Evolutionary conservation across 92 coral and sea anemone species (phyloP).

Genomic region (Plumapathes pennacea): DNA sequence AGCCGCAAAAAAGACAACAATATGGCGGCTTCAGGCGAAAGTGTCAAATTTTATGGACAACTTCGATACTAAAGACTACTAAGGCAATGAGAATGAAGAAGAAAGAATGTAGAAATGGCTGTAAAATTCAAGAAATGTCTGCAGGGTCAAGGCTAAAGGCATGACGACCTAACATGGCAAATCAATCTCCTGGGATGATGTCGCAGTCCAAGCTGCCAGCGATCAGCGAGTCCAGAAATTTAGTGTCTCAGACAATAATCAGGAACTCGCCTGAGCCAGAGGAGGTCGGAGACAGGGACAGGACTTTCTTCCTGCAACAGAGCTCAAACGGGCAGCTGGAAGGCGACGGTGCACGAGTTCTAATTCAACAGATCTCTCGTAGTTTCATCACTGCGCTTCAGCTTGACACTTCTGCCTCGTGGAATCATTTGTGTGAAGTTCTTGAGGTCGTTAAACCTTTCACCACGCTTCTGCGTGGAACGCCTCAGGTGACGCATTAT

Average conservation of each 20-base stretch:
- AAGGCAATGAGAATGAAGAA: background rate
- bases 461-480: conserved; percentile 51
- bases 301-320: conserved; percentile 10
- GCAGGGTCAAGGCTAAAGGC: background rate
- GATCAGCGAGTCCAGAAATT: conserved; percentile 58
- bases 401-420: conserved; percentile 52
- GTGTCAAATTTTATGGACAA: too few relatives aligned
- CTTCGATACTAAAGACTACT: background rate
- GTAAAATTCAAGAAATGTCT: background rate
- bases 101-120: background rate
- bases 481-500: conserved; percentile 79
- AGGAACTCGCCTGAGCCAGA: conserved; percentile 8
- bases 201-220: conserved; percentile 80
- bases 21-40: conserved; percentile 36
- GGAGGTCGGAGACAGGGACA: conserved; percentile 23
- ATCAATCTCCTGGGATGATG: conserved; percentile 43
- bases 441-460: conserved; percentile 77
- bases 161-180: conserved; percentile 38
- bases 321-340: conserved; percentile 39
- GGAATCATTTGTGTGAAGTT: conserved; percentile 86
- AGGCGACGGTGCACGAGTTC: conserved; percentile 46
- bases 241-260: conserved; percentile 55
- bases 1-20: conserved; percentile 76
- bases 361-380: conserved; percentile 69
- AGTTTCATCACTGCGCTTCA: conserved; percentile 86